Evolutionary conservation across 2,888 invertebrate species (phyloP).

Genomic region (Archaeoteleia sp.): DNA sequence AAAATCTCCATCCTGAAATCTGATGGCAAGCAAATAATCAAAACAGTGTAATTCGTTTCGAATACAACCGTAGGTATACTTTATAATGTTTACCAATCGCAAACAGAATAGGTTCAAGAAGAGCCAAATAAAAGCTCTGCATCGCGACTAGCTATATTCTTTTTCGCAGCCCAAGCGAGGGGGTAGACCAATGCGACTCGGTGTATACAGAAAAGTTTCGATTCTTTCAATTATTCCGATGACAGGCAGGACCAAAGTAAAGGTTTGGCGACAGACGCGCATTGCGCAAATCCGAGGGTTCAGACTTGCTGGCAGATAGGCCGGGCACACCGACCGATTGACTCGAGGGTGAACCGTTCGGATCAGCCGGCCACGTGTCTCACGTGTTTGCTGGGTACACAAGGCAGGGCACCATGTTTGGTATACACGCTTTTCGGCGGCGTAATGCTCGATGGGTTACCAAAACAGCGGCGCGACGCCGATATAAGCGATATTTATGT

Average conservation of each 20-base stretch:
- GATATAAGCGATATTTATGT: slow-evolving; percentile 75
- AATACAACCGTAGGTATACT: no score
- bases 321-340: slow-evolving; percentile 32
- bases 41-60: no score
- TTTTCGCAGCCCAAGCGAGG: slow-evolving; percentile 10
- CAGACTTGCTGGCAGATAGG: slow-evolving; percentile 23
- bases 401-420: slow-evolving; percentile 66
- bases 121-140: slow-evolving; percentile 40
- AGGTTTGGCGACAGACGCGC: slow-evolving; percentile 38
- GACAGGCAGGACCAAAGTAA: slow-evolving; percentile 47
- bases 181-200: no score
- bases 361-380: slow-evolving; percentile 68
- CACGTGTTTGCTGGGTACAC: slow-evolving; percentile 73
- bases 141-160: slow-evolving; percentile 20
- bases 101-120: slow-evolving; percentile 36
- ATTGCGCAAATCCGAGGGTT: slow-evolving; percentile 40
- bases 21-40: no score
- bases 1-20: no score
- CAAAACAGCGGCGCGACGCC: slow-evolving; percentile 73
- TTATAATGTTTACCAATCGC: slow-evolving; percentile 2
- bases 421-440: slow-evolving; percentile 66
- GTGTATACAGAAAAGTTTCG: slow-evolving; percentile 23
- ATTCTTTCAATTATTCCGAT: slow-evolving; percentile 53
- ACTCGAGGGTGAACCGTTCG: slow-evolving; percentile 59
- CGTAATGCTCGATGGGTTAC: slow-evolving; percentile 74